phyloP scores from a whole-genome alignment of 2,797 vertebrate genomes.

The Chelidonichthys spinosus region DNA sequence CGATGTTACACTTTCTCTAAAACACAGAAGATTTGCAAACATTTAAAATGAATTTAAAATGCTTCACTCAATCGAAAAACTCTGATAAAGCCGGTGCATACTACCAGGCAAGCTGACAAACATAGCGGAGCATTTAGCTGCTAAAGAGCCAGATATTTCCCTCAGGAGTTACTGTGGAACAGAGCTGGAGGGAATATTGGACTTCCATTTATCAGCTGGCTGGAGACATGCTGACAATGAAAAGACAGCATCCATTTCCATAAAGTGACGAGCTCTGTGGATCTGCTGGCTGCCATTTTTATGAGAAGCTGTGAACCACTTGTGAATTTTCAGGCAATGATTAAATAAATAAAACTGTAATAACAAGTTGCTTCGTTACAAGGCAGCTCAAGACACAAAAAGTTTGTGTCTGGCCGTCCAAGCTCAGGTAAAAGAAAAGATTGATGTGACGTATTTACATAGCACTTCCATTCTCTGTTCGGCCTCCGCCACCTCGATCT shows the following conservation, averaged over 20 bases:
- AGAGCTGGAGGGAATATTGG: slow-evolving; percentile 1
- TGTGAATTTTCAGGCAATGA: neutral
- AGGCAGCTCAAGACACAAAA: neutral
- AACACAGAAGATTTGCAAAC: no score
- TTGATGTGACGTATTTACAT: neutral
- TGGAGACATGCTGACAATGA: neutral
- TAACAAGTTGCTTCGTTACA: neutral
- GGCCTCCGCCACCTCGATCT: neutral
- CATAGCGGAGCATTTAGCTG: neutral
- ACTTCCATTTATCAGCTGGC: neutral
- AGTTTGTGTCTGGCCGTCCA: neutral
- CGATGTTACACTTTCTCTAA: no score
- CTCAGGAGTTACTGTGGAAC: neutral
- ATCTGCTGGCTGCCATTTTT: neutral
- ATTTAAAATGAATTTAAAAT: no score
- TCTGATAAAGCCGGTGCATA: neutral
- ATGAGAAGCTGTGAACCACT: neutral
- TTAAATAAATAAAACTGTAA: neutral
- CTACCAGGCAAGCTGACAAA: neutral
- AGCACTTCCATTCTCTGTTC: neutral
- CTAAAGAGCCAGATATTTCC: neutral
- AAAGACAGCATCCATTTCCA: neutral
- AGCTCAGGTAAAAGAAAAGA: neutral
- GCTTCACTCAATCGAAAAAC: neutral
- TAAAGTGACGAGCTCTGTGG: neutral